Evolutionary conservation across 2,113 vertebrate genomes (phyloP), one percentile per base, ranked within the genome.

Genomic region (Carassius carassius): DNA sequence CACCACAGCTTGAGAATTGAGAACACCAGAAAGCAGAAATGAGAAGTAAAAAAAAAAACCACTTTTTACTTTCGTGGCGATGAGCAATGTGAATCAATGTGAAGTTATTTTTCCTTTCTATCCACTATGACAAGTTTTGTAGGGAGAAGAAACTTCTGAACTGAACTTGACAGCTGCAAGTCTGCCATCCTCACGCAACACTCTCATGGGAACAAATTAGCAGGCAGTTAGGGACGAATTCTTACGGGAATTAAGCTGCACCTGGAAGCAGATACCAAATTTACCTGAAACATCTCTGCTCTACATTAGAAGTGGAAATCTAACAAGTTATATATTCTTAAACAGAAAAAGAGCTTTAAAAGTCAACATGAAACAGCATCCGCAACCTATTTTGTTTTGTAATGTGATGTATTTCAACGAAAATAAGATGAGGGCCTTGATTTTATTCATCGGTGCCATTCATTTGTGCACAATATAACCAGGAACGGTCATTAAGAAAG

Each of bases 11-110:
- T 32, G 32, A 73, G 11, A 73, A 73, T 14, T 73, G 37, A 73
- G 67, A 29, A 72, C 63, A 44, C 37, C 76, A 17, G 13, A 79
- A 72, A 29, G 35, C 41, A 60, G 51, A 87, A 74, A 70, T 11
- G 23, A 63, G 51, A 67, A 70, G 73, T 75, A 1, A 17, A 17
- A 54, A 54, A 74, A 47, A 16, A 47, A 73, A 3, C 8, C 8
- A 51, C 21, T 11, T 14, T 29, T 81, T 44, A 81, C 62, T 81
- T 81, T 81, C 44, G 6, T 13, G n/a, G 23, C 6, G 62, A 32
- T 19, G 37, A 65, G n/a, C n/a, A 47, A 49, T 6, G 13, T 16
- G 32, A 14, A 65, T 25, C n/a, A 47, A 4, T 13, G 49, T 17
- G 10, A 44, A 29, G 78, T 67, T 25, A 21, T 60, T 78, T 17